These are phyloP conservation scores for Zaprionus vittiger DNA, from an alignment of 1,140 invertebrate genomes.

Conservation along the genomic window DNA sequence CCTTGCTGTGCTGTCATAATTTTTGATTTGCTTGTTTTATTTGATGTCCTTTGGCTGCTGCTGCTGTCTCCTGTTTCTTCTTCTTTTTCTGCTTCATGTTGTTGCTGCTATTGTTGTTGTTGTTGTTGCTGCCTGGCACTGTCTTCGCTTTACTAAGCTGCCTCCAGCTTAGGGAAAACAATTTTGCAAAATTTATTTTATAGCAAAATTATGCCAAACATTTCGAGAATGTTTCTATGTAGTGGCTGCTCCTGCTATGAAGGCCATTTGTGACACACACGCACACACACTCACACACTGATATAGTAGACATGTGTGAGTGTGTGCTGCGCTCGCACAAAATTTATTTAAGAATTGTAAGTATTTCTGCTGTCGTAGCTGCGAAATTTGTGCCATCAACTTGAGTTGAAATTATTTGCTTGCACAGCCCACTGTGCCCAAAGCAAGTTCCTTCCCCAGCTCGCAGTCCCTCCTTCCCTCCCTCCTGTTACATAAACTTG, in stretches of 20 bases:
- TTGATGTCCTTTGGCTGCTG: conserved; percentile 75
- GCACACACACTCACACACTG: conserved; percentile 24
- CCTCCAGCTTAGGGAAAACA: conserved; percentile 80
- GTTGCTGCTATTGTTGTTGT: conserved; percentile 14
- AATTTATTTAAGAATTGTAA: conserved; percentile 82
- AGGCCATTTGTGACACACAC: conserved; percentile 58
- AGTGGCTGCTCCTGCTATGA: conserved; percentile 52
- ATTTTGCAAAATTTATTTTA: conserved; percentile 83
- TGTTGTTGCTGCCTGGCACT: conserved; percentile 35
- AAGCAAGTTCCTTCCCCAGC: not conserved
- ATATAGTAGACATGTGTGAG: conserved; percentile 25
- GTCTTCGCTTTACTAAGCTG: conserved; percentile 67
- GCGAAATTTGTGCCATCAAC: conserved; percentile 71
- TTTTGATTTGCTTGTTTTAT: conserved; percentile 83
- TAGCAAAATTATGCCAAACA: conserved; percentile 83
- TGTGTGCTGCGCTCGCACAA: conserved; percentile 52
- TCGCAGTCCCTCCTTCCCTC: not conserved
- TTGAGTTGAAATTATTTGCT: conserved; percentile 78
- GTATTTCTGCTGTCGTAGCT: conserved; percentile 70
- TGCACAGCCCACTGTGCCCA: conserved; percentile 35
- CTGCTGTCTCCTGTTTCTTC: conserved; percentile 23
- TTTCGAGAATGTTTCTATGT: conserved; percentile 81
- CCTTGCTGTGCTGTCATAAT: conserved; percentile 81
- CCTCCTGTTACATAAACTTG: conserved; percentile 72
- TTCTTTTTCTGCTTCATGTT: conserved; percentile 9